Conservation (phyloP, 2,888 invertebrate genomes). For the Cosmia trapezina region DNA sequence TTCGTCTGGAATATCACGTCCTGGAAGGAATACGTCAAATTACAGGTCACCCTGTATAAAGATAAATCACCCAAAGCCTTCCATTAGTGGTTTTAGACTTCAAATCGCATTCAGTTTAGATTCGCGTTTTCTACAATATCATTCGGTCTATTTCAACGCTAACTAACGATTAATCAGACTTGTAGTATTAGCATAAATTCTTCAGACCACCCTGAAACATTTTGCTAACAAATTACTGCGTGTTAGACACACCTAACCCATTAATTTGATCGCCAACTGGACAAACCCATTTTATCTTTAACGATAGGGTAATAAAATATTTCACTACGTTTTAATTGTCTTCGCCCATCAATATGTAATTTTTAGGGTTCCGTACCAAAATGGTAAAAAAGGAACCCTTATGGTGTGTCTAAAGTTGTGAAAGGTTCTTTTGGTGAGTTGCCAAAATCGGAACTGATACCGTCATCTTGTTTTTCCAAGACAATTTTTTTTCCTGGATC, state of each 20-base stretch:
- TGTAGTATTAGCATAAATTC: not conserved
- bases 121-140: not conserved
- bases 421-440: not conserved
- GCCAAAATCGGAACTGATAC: not conserved
- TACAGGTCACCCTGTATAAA: too few species aligned
- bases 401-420: not conserved
- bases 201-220: constrained; percentile 13
- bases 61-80: not conserved
- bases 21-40: too few species aligned
- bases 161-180: not conserved
- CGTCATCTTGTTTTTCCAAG: not conserved
- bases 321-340: constrained; percentile 29
- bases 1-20: too few species aligned
- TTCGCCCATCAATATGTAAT: not conserved
- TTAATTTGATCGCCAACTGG: constrained; percentile 18
- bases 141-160: not conserved
- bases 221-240: constrained; percentile 35
- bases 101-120: not conserved
- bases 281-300: constrained; percentile 23
- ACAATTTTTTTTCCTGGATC: not conserved
- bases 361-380: too few species aligned
- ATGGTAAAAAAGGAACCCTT: too few species aligned
- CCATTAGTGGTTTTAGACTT: not conserved
- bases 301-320: constrained; percentile 30
- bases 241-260: constrained; percentile 9